Conservation (phyloP, 2,888 invertebrate genomes). For the Drosophila antonietae region DNA sequence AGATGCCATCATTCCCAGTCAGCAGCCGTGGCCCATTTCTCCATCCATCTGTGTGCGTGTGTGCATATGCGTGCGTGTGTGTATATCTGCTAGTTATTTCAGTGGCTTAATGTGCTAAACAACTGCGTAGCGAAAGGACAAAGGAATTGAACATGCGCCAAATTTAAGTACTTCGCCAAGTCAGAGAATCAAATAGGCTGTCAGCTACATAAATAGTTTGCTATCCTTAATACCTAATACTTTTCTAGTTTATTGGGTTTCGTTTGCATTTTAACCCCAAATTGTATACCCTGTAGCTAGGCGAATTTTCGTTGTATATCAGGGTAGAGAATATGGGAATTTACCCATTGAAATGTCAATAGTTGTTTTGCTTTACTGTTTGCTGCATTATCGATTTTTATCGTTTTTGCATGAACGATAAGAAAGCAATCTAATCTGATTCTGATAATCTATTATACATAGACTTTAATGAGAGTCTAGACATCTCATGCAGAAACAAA, state of each 20-base stretch:
- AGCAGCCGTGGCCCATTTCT: conserved; percentile 25
- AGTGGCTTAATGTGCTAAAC: conserved; percentile 74
- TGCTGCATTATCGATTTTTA: background rate
- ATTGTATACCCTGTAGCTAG: conserved; percentile 9
- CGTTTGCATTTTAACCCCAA: conserved; percentile 12
- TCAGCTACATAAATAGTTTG: conserved; percentile 21
- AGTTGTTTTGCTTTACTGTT: background rate
- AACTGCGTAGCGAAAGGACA: conserved; percentile 59
- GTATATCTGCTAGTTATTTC: conserved; percentile 52
- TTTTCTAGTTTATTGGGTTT: conserved; percentile 27
- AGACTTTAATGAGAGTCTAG: background rate
- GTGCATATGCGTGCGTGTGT: background rate
- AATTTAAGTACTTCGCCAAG: conserved; percentile 52
- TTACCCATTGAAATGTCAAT: background rate
- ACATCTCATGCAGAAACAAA: too few relatives aligned
- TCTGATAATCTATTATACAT: too few relatives aligned
- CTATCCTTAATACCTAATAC: conserved; percentile 23
- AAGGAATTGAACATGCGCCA: conserved; percentile 48
- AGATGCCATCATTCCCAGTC: conserved; percentile 54
- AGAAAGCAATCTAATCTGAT: background rate
- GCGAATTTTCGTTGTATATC: background rate
- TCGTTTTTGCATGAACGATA: background rate
- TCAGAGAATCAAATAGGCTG: conserved; percentile 28
- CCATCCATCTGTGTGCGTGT: background rate
- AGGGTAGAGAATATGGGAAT: background rate